Evolutionary conservation across 2,113 vertebrate species (phyloP).

Genomic region (Nannospalax galili): DNA sequence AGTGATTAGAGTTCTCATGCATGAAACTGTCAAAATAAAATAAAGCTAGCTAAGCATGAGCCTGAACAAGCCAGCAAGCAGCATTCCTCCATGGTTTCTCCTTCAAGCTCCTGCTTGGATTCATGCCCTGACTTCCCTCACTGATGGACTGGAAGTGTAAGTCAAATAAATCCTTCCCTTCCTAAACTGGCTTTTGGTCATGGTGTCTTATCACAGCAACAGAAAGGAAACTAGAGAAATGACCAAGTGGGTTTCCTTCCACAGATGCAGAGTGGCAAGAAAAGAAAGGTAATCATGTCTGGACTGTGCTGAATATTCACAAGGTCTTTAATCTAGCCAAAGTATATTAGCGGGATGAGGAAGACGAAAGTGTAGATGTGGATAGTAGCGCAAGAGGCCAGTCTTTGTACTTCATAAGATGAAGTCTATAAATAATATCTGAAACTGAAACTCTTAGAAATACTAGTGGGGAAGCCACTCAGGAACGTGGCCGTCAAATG

Average conservation of each 20-base stretch:
- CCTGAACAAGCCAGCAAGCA: neutral
- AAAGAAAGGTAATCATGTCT: neutral
- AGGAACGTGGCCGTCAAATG: neutral
- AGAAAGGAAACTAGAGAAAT: neutral
- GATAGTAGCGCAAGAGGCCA: neutral
- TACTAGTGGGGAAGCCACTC: neutral
- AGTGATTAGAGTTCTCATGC: no score
- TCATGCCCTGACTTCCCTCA: neutral
- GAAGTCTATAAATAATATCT: neutral
- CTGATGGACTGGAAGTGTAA: neutral
- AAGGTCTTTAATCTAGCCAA: neutral
- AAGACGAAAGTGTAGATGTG: neutral
- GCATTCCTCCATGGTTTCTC: neutral
- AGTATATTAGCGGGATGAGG: neutral
- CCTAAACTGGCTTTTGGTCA: neutral
- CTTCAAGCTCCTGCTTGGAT: neutral
- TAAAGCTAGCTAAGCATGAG: neutral
- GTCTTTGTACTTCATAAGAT: neutral
- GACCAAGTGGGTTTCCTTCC: neutral
- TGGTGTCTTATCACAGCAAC: neutral
- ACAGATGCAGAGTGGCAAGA: neutral
- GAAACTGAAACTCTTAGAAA: neutral
- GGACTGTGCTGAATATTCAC: neutral
- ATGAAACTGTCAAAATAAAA: no score
- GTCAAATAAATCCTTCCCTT: neutral